Evolutionary conservation across 2,113 vertebrate species (phyloP).

Genomic region (Phrynosoma blainvillii): DNA sequence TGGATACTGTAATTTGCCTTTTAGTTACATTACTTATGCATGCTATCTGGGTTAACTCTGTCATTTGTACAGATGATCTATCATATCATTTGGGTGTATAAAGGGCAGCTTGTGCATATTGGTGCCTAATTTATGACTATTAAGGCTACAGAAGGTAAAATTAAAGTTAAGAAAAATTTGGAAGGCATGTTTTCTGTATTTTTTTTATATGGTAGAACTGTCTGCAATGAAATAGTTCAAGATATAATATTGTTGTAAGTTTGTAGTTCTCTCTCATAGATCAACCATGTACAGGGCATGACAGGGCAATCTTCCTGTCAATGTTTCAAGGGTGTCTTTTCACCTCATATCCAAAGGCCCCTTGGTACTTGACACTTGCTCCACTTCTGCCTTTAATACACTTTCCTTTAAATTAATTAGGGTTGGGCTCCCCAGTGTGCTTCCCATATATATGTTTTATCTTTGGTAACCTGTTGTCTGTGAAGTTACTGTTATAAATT

Average conservation of each 20-base stretch:
- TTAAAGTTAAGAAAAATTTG: neutral
- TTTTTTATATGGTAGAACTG: neutral
- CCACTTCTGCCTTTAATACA: no score
- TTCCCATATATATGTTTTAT: no score
- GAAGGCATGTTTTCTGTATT: neutral
- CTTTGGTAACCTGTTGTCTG: no score
- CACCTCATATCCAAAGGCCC: no score
- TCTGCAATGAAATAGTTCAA: neutral
- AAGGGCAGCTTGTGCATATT: neutral
- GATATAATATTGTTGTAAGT: neutral
- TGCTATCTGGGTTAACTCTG: constrained; percentile 42
- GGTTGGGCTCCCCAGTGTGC: no score
- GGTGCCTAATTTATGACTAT: neutral
- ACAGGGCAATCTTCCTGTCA: no score
- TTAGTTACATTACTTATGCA: constrained; percentile 15
- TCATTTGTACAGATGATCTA: constrained; percentile 18
- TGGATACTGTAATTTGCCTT: constrained; percentile 33
- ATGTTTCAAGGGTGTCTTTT: no score
- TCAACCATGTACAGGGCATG: no score
- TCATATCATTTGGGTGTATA: constrained; percentile 1
- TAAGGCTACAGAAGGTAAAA: constrained; percentile 10
- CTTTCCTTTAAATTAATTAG: no score
- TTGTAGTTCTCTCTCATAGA: no score
- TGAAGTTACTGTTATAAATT: no score
- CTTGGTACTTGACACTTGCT: no score